Percentiles rank a stretch among this genome's conserved stretches.
phyloP scores from a whole-genome alignment of 2,888 invertebrate species.

The Ennomos erosarius region DNA sequence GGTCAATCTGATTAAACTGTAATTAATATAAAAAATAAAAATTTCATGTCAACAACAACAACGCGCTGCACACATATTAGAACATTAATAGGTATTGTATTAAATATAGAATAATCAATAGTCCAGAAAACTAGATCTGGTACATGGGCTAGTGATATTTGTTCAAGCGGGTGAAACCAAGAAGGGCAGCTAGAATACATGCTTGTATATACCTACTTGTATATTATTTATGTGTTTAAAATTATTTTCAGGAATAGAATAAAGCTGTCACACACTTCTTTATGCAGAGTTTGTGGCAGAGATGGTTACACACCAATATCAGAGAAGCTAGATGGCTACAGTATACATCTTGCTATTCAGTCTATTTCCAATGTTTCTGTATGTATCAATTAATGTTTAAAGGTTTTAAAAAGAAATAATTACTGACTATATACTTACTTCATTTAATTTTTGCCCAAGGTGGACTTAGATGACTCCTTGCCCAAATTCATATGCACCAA shows the following conservation, averaged over 20 bases:
- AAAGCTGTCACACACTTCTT: conserved; percentile 64
- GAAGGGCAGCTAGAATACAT: too few relatives aligned
- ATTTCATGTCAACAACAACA: too few relatives aligned
- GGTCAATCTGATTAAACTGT: too few relatives aligned
- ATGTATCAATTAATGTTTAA: conserved; percentile 44
- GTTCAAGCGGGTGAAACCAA: too few relatives aligned
- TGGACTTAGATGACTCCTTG: conserved; percentile 69
- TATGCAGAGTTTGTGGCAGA: conserved; percentile 75
- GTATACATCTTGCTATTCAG: conserved; percentile 69
- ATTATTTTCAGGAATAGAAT: conserved; percentile 56
- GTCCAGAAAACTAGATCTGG: too few relatives aligned
- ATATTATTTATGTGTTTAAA: background rate
- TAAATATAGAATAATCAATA: too few relatives aligned
- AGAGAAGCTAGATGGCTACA: conserved; percentile 68
- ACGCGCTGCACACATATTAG: too few relatives aligned
- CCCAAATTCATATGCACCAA: conserved; percentile 77
- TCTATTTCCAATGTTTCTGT: conserved; percentile 72
- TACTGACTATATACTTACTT: background rate
- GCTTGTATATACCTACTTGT: too few relatives aligned
- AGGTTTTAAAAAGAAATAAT: too few relatives aligned
- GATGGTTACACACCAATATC: conserved; percentile 68
- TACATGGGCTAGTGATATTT: too few relatives aligned
- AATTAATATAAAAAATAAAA: too few relatives aligned
- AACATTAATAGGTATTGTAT: too few relatives aligned
- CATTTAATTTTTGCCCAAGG: conserved; percentile 54